Evolutionary conservation across 2,888 invertebrate species (phyloP).

Genomic region (Phytoseiulus persimilis): DNA sequence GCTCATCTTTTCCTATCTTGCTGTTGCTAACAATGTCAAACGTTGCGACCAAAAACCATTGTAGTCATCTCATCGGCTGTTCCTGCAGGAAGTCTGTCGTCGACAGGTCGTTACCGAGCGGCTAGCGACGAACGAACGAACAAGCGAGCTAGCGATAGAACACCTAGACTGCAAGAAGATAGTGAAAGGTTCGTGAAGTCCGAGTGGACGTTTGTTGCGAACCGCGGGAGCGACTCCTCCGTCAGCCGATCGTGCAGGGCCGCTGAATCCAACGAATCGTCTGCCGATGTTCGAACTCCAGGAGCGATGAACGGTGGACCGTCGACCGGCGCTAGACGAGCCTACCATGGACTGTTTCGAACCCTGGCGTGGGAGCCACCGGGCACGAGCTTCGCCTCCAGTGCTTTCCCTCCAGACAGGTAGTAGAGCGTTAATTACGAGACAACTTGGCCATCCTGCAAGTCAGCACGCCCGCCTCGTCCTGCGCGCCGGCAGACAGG

Average conservation of each 20-base stretch:
- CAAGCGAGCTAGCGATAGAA: not conserved
- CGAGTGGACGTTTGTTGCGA: not conserved
- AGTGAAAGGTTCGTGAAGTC: not conserved
- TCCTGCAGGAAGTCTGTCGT: not conserved
- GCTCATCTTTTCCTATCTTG: not conserved
- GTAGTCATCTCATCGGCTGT: not conserved
- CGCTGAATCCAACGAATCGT: not conserved
- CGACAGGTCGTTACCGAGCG: not conserved
- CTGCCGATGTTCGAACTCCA: not conserved
- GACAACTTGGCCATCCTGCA: not conserved
- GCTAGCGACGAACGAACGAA: not conserved
- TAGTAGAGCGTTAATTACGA: not conserved
- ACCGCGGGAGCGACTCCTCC: not conserved
- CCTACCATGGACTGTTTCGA: not conserved
- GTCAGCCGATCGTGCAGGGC: not conserved
- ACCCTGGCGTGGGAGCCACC: not conserved
- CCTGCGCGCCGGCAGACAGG: not conserved
- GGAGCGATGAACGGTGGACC: not conserved
- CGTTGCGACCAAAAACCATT: not conserved
- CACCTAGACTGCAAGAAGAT: not conserved
- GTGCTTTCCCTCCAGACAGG: not conserved
- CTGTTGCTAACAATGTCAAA: not conserved
- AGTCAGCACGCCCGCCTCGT: not conserved
- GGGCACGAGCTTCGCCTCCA: not conserved
- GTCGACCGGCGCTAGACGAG: not conserved